Evolutionary conservation across 2,888 invertebrate genomes (phyloP), one percentile per base, ranked within the genome.

Genomic region (Drosophila merina): DNA sequence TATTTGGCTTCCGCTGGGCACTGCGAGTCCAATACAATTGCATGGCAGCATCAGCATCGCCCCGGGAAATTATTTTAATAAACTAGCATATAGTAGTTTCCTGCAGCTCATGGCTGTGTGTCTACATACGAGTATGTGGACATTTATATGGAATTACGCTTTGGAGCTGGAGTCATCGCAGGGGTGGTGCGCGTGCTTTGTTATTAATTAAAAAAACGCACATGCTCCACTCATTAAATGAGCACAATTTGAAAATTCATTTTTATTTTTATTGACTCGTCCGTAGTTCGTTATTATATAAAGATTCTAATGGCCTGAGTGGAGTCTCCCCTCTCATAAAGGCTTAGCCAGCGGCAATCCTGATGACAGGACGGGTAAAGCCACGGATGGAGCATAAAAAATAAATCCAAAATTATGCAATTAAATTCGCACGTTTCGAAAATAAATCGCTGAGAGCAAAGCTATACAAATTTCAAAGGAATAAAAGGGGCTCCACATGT

Each of bases 231-330:
- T 79, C 77, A 85, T 85, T 85, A 85, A 76, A 67, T 74, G 71
- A 30, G 71, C 58, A 54, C 79, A 81, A 72, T 81, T 85, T 74
- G 73, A 70, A 68, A 81, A 79, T 79, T 85, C 71, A 77, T 75
- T 84, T 82, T 80, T 79, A 84, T 82, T 83, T 84, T 85, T 79
- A 83, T 83, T 79, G 86, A 82, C 73, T 76, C 63, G 77, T 64
- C 70, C 74, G 49, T 72, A 54, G 58, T 54, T 57, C 30, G 71
- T 49, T 66, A 49, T 71, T 55, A 77, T 55, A 52, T 57, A 26
- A 63, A 75, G 73, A 79, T 66, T 59, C 67, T 69, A 70, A 56
- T 64, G 71, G 63, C 78, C 69, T 72, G 20, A 20, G 20, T 20
- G 20, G 20, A 64, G 62, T 50, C 38, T 67, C 26, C 36, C 48